Percentiles rank a stretch among this genome's conserved stretches.
phyloP scores from a whole-genome alignment of 2,888 invertebrate genomes.

The Drosophila falleni region DNA sequence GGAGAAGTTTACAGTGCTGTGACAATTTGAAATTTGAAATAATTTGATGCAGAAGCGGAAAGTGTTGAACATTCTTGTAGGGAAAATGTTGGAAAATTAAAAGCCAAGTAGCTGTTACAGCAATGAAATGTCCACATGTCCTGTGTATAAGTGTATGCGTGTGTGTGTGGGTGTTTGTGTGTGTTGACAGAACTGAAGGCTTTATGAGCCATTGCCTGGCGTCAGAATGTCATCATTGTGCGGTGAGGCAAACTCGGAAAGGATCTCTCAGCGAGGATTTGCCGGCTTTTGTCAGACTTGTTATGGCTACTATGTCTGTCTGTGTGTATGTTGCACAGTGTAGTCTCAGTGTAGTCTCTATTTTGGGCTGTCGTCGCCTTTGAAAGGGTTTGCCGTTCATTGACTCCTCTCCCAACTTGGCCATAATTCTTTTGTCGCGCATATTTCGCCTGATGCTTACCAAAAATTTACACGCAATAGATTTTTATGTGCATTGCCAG shows the following conservation, averaged over 20 bases:
- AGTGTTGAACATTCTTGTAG: constrained; percentile 42
- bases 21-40: constrained; percentile 55
- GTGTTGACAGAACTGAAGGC: constrained; percentile 62
- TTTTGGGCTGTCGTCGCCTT: constrained; percentile 50
- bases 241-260: constrained; percentile 33
- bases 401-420: constrained; percentile 59
- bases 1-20: constrained; percentile 23
- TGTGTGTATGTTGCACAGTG: constrained; percentile 17
- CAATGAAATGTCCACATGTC: constrained; percentile 41
- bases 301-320: constrained; percentile 38
- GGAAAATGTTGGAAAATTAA: constrained; percentile 71
- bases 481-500: constrained; percentile 77
- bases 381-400: constrained; percentile 69
- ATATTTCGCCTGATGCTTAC: constrained; percentile 53
- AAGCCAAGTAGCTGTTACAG: constrained; percentile 63
- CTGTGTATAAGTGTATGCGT: neutral
- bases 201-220: constrained; percentile 84
- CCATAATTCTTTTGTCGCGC: constrained; percentile 67
- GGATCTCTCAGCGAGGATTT: constrained; percentile 49
- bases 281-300: constrained; percentile 54
- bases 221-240: constrained; percentile 78
- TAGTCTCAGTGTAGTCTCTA: constrained; percentile 31
- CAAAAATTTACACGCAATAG: constrained; percentile 82
- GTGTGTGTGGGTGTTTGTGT: constrained; percentile 2
- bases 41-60: constrained; percentile 44